Percentiles rank a stretch among this genome's conserved stretches.
Conservation (phyloP, 2,888 invertebrate genomes). For the Sympetrum striolatum region DNA sequence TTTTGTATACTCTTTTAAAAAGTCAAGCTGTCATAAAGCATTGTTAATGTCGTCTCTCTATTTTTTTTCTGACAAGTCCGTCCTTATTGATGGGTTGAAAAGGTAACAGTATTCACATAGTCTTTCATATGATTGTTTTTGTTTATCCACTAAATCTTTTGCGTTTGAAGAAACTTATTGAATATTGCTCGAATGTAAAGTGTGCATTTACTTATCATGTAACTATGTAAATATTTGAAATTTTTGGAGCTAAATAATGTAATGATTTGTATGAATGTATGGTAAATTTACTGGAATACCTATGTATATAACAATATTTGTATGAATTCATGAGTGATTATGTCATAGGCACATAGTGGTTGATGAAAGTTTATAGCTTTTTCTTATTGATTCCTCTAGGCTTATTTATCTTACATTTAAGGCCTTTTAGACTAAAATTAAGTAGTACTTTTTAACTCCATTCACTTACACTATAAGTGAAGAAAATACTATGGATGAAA, state of each 20-base stretch:
- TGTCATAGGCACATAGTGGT: conserved; percentile 6
- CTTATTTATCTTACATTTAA: not conserved
- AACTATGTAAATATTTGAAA: not conserved
- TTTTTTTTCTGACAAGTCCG: conserved; percentile 62
- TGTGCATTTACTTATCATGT: not conserved
- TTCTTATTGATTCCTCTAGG: conserved; percentile 7
- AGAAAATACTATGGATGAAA: not conserved
- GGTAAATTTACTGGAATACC: conserved; percentile 8
- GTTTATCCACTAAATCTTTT: conserved; percentile 30
- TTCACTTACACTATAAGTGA: not conserved
- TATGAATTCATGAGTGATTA: conserved; percentile 4
- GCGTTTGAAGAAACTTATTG: conserved; percentile 34
- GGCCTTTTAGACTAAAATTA: not conserved
- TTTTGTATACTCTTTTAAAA: conserved; percentile 31
- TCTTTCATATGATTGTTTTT: conserved; percentile 41
- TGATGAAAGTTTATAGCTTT: not conserved
- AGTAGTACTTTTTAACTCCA: conserved; percentile 1
- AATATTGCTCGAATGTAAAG: conserved; percentile 21
- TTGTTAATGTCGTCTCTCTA: conserved; percentile 58
- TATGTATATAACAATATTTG: not conserved
- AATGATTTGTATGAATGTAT: conserved; percentile 14
- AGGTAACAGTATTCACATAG: conserved; percentile 59
- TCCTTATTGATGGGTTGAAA: conserved; percentile 62
- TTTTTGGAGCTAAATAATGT: not conserved
- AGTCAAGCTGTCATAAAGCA: conserved; percentile 38